Percentiles rank a stretch among this genome's conserved stretches.
These are phyloP conservation scores for Rhamnusium bicolor DNA, from an alignment of 2,888 invertebrate genomes.

Conservation along the genomic window DNA sequence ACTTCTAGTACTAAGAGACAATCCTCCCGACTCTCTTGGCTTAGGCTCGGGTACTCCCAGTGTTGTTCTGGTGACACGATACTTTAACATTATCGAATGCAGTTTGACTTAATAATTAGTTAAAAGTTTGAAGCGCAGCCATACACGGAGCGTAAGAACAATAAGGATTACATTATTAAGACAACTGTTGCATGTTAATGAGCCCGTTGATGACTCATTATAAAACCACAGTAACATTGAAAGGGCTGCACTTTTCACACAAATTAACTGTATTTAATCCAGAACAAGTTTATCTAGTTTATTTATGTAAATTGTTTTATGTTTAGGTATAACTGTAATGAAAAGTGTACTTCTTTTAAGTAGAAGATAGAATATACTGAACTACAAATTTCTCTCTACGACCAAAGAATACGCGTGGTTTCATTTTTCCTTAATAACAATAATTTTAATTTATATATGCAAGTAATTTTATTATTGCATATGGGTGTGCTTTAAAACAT, in stretches of 20 bases:
- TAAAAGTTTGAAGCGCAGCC: slow-evolving; percentile 22
- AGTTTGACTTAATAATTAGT: slow-evolving; percentile 20
- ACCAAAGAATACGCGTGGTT: slow-evolving; percentile 7
- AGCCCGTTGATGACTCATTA: slow-evolving; percentile 50
- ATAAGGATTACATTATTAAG: slow-evolving; percentile 37
- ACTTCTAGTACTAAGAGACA: slow-evolving; percentile 59
- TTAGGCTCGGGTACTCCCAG: slow-evolving; percentile 62
- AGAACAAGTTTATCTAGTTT: slow-evolving; percentile 23
- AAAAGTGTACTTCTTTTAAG: slow-evolving; percentile 6
- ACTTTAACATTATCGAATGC: slow-evolving; percentile 64
- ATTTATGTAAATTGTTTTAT: background rate
- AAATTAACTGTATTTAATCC: slow-evolving; percentile 3
- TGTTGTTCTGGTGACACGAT: slow-evolving; percentile 64
- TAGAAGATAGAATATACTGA: slow-evolving; percentile 1
- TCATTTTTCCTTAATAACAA: slow-evolving; percentile 19
- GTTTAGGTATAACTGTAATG: slow-evolving; percentile 22
- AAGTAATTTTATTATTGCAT: slow-evolving; percentile 16
- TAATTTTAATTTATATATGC: slow-evolving; percentile 27
- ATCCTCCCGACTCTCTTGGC: slow-evolving; percentile 60
- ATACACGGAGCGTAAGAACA: slow-evolving; percentile 30
- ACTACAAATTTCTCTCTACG: background rate
- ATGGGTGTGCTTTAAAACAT: slow-evolving; percentile 7
- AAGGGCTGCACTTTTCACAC: slow-evolving; percentile 32
- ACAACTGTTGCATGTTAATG: slow-evolving; percentile 53
- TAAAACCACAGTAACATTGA: slow-evolving; percentile 28